Evolutionary conservation across 2,113 vertebrate genomes (phyloP).

Genomic region (Tautogolabrus adspersus): DNA sequence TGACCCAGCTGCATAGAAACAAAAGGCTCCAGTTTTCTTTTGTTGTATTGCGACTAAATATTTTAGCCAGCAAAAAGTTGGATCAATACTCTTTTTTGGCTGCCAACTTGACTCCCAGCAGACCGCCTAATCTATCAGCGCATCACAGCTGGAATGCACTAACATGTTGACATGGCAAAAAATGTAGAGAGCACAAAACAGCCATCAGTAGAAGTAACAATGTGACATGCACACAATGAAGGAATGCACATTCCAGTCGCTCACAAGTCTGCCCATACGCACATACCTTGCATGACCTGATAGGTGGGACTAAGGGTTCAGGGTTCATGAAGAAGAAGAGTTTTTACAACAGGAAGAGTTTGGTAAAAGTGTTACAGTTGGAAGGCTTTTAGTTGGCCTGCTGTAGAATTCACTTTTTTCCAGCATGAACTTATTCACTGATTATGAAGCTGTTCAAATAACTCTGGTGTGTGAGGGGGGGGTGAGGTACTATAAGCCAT

Average conservation of each 20-base stretch:
- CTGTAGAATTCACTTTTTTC: no score
- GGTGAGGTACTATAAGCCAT: no score
- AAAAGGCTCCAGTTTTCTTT: neutral
- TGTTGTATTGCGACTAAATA: conserved; percentile 10
- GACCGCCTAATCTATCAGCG: conserved; percentile 12
- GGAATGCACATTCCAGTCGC: conserved; percentile 17
- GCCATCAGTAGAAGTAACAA: conserved; percentile 39
- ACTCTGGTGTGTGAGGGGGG: no score
- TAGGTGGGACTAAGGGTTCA: neutral
- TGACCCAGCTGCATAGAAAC: conserved; percentile 19
- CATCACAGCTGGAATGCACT: conserved; percentile 10
- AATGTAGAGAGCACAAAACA: conserved; percentile 19
- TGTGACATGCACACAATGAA: conserved; percentile 36
- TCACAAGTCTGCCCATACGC: neutral
- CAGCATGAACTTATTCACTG: no score
- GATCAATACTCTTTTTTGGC: neutral
- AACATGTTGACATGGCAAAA: conserved; percentile 26
- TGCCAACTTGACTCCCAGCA: conserved; percentile 3
- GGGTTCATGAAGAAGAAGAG: neutral
- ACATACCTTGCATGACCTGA: conserved; percentile 4
- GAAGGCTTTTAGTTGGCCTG: no score
- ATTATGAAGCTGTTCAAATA: no score
- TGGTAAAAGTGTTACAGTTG: no score
- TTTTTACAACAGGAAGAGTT: no score
- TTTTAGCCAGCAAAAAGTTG: conserved; percentile 8